phyloP scores from a whole-genome alignment of 2,888 invertebrate genomes.

The Oeneis ivallda region DNA sequence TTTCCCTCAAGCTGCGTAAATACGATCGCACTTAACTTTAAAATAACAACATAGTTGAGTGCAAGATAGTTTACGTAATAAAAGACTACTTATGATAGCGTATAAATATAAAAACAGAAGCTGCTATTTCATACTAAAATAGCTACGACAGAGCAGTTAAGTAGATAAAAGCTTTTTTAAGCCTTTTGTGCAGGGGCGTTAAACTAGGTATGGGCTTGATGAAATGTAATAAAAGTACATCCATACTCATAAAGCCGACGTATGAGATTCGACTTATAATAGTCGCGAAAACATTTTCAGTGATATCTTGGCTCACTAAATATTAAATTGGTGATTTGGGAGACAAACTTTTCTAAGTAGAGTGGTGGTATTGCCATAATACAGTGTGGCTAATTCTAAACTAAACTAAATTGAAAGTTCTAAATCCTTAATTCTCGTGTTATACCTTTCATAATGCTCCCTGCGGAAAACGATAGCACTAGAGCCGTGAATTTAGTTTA shows the following conservation, averaged over 20 bases:
- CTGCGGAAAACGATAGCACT: too few relatives aligned
- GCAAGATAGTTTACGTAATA: conserved; percentile 14
- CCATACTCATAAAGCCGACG: not conserved
- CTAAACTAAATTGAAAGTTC: too few relatives aligned
- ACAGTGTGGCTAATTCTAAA: too few relatives aligned
- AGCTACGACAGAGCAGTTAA: not conserved
- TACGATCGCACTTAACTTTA: conserved; percentile 49
- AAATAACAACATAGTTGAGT: conserved; percentile 32
- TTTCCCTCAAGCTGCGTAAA: conserved; percentile 52
- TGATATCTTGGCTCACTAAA: too few relatives aligned
- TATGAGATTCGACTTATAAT: not conserved
- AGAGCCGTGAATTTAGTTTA: too few relatives aligned
- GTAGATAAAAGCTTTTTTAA: conserved; percentile 4
- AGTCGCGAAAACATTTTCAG: too few relatives aligned
- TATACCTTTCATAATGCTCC: too few relatives aligned
- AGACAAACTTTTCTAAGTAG: too few relatives aligned
- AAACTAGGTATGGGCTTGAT: not conserved
- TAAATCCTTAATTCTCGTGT: too few relatives aligned
- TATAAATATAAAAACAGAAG: not conserved
- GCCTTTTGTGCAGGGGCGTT: not conserved
- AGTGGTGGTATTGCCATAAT: too few relatives aligned
- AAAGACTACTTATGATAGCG: not conserved
- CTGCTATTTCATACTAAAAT: not conserved
- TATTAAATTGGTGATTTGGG: too few relatives aligned
- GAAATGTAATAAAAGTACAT: not conserved